Percentiles rank a stretch among this genome's conserved stretches.
Conservation (phyloP, 1,140 invertebrate genomes). For the Cydia splendana region DNA sequence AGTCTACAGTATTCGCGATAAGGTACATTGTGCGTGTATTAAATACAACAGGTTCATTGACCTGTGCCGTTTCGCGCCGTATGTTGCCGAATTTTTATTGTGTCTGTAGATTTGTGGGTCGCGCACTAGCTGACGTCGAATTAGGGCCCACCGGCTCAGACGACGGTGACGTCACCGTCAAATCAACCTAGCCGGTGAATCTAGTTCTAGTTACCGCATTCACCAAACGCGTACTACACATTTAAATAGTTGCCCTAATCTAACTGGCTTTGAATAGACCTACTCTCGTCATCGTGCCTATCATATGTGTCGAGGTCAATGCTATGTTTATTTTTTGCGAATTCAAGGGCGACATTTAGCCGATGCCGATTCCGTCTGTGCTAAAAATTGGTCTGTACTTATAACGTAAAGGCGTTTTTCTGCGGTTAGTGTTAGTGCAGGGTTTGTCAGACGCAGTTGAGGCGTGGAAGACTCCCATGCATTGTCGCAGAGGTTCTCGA, state of each 20-base stretch:
- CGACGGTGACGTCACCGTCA: conserved; percentile 69
- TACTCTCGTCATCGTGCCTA: conserved; percentile 49
- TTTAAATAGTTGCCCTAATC: conserved; percentile 73
- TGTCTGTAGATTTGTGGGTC: conserved; percentile 79
- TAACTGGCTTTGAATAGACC: conserved; percentile 64
- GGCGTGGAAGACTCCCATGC: conserved; percentile 55
- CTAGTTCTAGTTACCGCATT: conserved; percentile 72
- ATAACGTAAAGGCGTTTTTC: conserved; percentile 23
- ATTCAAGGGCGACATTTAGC: conserved; percentile 61
- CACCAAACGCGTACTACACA: conserved; percentile 67
- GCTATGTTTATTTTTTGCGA: conserved; percentile 71
- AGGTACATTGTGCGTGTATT: conserved; percentile 77
- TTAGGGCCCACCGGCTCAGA: conserved; percentile 57
- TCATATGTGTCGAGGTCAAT: conserved; percentile 73
- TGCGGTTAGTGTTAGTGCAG: conserved; percentile 26
- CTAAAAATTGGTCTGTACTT: conserved; percentile 17
- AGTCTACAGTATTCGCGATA: conserved; percentile 68
- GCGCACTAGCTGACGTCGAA: conserved; percentile 72
- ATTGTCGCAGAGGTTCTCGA: conserved; percentile 70
- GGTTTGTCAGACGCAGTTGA: conserved; percentile 49
- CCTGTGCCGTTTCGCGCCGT: conserved; percentile 70
- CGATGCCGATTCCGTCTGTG: background rate
- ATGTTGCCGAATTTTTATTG: conserved; percentile 75
- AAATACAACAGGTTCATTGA: conserved; percentile 77
- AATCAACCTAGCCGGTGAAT: conserved; percentile 71